Conservation (phyloP, 2,888 invertebrate species). For the Sarcophaga rosellei region DNA sequence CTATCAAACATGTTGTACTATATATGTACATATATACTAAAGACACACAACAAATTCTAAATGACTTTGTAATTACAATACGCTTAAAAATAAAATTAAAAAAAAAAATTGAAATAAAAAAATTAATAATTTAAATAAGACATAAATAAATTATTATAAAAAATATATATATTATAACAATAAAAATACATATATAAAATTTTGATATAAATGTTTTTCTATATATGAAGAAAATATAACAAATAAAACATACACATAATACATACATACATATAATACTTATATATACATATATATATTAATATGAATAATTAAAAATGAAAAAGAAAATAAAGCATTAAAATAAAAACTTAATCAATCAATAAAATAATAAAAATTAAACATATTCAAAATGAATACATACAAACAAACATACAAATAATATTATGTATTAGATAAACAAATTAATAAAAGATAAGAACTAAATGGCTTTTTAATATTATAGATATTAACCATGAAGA, state of each 20-base stretch:
- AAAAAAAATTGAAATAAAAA: constrained; percentile 43
- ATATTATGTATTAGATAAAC: not conserved
- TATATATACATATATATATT: not conserved
- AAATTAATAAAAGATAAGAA: constrained; percentile 7
- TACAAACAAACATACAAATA: constrained; percentile 17
- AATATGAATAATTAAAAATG: constrained; percentile 7
- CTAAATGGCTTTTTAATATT: constrained; percentile 46
- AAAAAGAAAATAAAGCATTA: constrained; percentile 29
- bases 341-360: constrained; percentile 11
- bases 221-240: constrained; percentile 38
- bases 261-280: too few relatives aligned
- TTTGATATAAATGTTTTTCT: constrained; percentile 67
- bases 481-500: not conserved
- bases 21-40: constrained; percentile 8
- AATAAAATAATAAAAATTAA: not conserved
- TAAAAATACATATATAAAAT: constrained; percentile 35
- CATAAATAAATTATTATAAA: not conserved
- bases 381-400: constrained; percentile 11
- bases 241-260: constrained; percentile 1
- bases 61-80: constrained; percentile 67
- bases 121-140: constrained; percentile 21
- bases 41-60: constrained; percentile 52
- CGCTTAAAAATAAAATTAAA: constrained; percentile 52
- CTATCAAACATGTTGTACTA: not conserved
- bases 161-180: constrained; percentile 10